phyloP scores from a whole-genome alignment of 2,888 invertebrate genomes.

The Tricholauxania praeusta region DNA sequence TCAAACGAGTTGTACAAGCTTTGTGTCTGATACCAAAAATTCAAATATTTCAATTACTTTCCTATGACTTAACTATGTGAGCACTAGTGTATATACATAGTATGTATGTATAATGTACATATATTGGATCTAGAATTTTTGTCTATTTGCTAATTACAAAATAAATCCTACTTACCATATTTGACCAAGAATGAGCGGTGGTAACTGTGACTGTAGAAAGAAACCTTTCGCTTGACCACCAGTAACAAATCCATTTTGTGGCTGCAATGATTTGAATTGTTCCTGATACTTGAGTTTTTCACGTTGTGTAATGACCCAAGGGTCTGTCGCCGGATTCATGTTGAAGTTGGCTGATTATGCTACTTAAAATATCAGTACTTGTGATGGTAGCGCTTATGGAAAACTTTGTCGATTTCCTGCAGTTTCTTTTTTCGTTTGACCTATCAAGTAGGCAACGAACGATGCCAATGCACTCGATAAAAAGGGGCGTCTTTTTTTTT shows the following conservation, averaged over 20 bases:
- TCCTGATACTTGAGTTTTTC: slow-evolving; percentile 90
- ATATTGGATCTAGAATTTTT: too few relatives aligned
- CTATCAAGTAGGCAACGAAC: background rate
- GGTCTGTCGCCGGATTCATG: slow-evolving; percentile 74
- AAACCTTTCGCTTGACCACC: slow-evolving; percentile 95
- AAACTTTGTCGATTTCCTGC: background rate
- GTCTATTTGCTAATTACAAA: background rate
- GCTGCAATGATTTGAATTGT: slow-evolving; percentile 90
- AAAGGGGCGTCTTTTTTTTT: background rate
- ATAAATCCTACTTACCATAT: slow-evolving; percentile 83
- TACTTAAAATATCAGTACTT: background rate
- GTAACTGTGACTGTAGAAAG: slow-evolving; percentile 91
- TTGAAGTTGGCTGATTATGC: background rate
- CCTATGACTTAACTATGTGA: too few relatives aligned
- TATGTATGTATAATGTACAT: too few relatives aligned
- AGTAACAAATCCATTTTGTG: slow-evolving; percentile 87
- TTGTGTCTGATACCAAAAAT: too few relatives aligned
- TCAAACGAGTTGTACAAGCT: too few relatives aligned
- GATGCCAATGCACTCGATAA: background rate
- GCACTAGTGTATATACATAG: too few relatives aligned
- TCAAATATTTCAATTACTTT: too few relatives aligned
- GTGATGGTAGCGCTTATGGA: background rate
- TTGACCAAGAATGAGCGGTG: slow-evolving; percentile 89
- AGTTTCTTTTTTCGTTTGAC: too few relatives aligned
- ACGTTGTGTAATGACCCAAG: slow-evolving; percentile 88